Base-by-base conservation (phyloP, 2,797 vertebrate genomes). In the Eospalax fontanierii region DNA sequence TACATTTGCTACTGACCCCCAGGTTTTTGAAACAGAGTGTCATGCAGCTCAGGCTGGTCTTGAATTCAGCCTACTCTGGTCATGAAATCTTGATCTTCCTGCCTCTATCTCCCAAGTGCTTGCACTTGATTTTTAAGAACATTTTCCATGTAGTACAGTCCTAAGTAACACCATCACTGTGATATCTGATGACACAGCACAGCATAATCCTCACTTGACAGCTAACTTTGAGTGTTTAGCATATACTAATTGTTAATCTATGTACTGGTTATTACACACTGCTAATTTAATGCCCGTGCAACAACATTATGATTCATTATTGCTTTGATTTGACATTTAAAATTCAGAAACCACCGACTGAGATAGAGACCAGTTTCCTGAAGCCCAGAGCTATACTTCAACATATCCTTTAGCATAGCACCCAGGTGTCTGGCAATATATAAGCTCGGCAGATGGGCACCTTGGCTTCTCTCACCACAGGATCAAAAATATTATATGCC, bases 401-500 rank as follows among this genome's bases (percentile, higher is more conserved):
- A 70, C 66, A 97, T 83, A 79, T 61, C 92, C 75, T 95, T 68
- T 35, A 92, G 78, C 78, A 86, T 11, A 90, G n/a, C 43, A 87
- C 80, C 43, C 85, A 92, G 33, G 46, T 4, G 33, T 81, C 50
- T 93, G 85, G 88, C 85, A 95, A 79, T 43, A 19, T n/a, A 59
- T 30, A 22, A 93, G 66, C 40, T 35, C 73, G 68, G 86, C 86
- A 96, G 85, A 92, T 92, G 83, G 94, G 50, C 10, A 90, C 38
- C 63, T 63, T 94, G 86, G 87, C 83, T 90, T 89, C 80, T 95
- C 43, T 93, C 80, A 89, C 28, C 85, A 90, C 35, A 78, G 59
- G 71, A 93, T 0, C 90, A 54, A 92, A 96, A 96, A 95, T 76
- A 90, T 4, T 76, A 96, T 84, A 93, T 40, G 71, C 24, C 75